A percentile compares a stretch with the other conserved stretches of the same genome.
phyloP scores from a whole-genome alignment of 2,113 vertebrate species.

The Oryzias curvinotus region DNA sequence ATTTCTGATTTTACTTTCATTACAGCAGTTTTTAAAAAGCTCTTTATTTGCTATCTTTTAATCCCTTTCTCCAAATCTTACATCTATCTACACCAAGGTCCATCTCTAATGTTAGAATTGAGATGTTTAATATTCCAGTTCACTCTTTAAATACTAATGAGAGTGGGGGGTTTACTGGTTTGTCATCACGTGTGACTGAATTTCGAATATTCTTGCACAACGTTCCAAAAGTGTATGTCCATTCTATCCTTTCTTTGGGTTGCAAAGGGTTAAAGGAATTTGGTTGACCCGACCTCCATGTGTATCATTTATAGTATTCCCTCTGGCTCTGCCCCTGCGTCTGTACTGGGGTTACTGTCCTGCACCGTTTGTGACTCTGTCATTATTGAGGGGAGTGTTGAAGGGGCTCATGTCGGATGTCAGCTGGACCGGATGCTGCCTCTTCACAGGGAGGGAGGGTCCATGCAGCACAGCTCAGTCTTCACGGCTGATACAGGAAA shows the following conservation, averaged over 20 bases:
- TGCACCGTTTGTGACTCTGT: slow-evolving; percentile 31
- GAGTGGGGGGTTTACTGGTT: no score
- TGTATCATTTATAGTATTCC: slow-evolving; percentile 14
- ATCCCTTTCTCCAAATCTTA: slow-evolving; percentile 24
- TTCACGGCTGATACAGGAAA: slow-evolving; percentile 43
- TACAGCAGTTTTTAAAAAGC: slow-evolving; percentile 6
- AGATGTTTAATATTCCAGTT: no score
- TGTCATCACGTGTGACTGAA: no score
- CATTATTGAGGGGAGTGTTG: slow-evolving; percentile 51
- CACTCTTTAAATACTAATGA: no score
- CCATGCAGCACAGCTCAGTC: slow-evolving; percentile 32
- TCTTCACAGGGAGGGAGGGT: slow-evolving; percentile 25
- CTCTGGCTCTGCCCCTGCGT: slow-evolving; percentile 4
- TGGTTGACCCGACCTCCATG: background rate
- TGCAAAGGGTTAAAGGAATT: background rate
- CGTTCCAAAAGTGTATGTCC: background rate
- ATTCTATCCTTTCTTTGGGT: background rate
- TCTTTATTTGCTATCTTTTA: background rate
- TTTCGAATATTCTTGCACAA: no score
- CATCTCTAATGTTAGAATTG: no score
- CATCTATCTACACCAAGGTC: slow-evolving; percentile 47
- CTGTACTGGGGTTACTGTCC: slow-evolving; percentile 18
- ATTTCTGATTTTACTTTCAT: background rate
- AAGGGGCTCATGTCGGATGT: slow-evolving; percentile 40
- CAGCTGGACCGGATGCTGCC: slow-evolving; percentile 55